Evolutionary conservation across 1,140 invertebrate genomes (phyloP).

Genomic region (Pogonomyrmex californicus): DNA sequence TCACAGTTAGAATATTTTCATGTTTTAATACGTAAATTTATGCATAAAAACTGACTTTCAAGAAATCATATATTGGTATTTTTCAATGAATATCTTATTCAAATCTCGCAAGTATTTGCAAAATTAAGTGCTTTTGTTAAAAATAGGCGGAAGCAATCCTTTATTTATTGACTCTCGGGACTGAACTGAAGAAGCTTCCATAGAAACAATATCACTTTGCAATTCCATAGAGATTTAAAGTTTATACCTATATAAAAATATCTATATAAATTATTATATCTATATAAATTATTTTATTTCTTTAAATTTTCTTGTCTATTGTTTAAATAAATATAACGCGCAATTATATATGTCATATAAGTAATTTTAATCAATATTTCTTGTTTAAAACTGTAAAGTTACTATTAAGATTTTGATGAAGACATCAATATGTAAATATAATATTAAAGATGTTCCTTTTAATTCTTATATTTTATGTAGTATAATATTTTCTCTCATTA

Average conservation of each 20-base stretch:
- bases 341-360: not conserved
- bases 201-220: constrained; percentile 37
- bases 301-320: not conserved
- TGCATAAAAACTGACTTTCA: not conserved
- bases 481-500: not conserved
- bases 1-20: not conserved
- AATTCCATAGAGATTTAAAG: not conserved
- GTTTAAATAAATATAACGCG: constrained; percentile 2
- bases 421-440: not conserved
- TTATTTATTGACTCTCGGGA: constrained; percentile 27
- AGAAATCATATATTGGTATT: not conserved
- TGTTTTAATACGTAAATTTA: not conserved
- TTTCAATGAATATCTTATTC: constrained; percentile 23
- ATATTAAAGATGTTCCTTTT: not conserved
- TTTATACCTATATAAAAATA: too few relatives aligned
- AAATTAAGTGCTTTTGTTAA: constrained; percentile 10
- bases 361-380: constrained; percentile 10
- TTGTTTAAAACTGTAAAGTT: not conserved
- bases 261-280: constrained; percentile 7
- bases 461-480: not conserved
- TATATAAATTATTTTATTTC: not conserved
- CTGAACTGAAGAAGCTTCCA: not conserved
- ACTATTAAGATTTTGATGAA: not conserved
- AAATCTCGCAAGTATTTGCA: not conserved
- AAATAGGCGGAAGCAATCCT: not conserved